These are phyloP conservation scores for Macquaria australasica DNA, from an alignment of 2,113 vertebrate genomes.

Conservation along the genomic window DNA sequence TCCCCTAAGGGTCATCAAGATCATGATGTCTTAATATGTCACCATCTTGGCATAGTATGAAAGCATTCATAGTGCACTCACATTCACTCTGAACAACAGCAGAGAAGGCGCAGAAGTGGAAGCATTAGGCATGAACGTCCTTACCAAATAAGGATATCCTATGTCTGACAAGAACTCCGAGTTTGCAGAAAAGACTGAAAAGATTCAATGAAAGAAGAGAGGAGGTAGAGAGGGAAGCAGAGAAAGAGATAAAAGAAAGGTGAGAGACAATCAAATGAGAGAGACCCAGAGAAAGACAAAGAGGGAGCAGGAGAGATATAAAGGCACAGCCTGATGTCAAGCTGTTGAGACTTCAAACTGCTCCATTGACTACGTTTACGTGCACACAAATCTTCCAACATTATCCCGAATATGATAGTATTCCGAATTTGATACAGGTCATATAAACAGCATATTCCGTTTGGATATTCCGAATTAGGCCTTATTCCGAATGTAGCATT, in stretches of 20 bases:
- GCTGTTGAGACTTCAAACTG: not conserved
- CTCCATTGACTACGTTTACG: too few relatives aligned
- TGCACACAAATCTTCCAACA: too few relatives aligned
- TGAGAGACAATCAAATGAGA: slow-evolving; percentile 69
- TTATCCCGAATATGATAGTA: too few relatives aligned
- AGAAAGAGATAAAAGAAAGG: slow-evolving; percentile 53
- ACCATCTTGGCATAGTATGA: not conserved
- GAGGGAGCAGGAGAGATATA: not conserved
- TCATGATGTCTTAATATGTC: not conserved
- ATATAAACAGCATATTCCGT: too few relatives aligned
- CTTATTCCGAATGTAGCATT: too few relatives aligned
- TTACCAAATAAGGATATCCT: slow-evolving; percentile 99
- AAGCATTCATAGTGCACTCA: slow-evolving; percentile 1
- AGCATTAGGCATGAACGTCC: slow-evolving; percentile 71
- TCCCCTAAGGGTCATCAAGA: not conserved
- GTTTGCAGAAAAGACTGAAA: slow-evolving; percentile 99
- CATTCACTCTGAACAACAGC: not conserved
- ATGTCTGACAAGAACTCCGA: slow-evolving; percentile 99
- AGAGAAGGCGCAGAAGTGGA: not conserved
- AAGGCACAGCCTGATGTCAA: not conserved
- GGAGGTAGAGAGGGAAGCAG: slow-evolving; percentile 51
- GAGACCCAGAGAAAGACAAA: slow-evolving; percentile 80
- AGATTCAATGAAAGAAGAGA: slow-evolving; percentile 83
- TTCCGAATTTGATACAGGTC: too few relatives aligned
- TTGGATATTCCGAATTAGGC: too few relatives aligned